Evolutionary conservation across 1,140 invertebrate species (phyloP).

Genomic region (Epicauta chinensis): DNA sequence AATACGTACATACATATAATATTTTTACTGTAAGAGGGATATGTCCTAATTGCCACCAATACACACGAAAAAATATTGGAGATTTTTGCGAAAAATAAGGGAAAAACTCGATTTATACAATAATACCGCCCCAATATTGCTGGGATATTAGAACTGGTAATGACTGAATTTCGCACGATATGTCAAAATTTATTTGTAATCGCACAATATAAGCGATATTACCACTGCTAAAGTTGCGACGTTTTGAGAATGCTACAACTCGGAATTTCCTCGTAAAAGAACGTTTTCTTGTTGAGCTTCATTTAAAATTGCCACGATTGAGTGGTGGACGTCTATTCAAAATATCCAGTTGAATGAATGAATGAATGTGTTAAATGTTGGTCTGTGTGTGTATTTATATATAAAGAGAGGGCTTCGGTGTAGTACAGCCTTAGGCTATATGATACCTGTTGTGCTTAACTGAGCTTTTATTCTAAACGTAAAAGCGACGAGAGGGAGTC

Average conservation of each 20-base stretch:
- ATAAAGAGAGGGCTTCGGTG: constrained; percentile 4
- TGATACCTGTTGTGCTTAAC: constrained; percentile 19
- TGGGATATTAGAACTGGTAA: too few relatives aligned
- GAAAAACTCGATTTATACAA: background rate
- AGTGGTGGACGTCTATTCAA: background rate
- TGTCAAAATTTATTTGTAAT: too few relatives aligned
- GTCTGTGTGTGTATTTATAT: too few relatives aligned
- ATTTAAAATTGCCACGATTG: too few relatives aligned
- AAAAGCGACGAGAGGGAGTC: constrained; percentile 7
- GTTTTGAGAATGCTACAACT: too few relatives aligned
- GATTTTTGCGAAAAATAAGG: background rate
- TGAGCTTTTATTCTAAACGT: constrained; percentile 8
- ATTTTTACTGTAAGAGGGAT: background rate
- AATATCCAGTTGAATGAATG: constrained; percentile 18
- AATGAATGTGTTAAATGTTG: constrained; percentile 9
- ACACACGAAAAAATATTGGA: background rate
- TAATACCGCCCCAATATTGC: too few relatives aligned
- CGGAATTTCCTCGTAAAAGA: background rate
- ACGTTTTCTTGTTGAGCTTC: constrained; percentile 10
- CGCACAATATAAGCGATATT: too few relatives aligned
- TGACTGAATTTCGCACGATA: too few relatives aligned
- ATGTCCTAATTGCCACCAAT: background rate
- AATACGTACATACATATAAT: constrained; percentile 9
- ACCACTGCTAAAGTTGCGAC: background rate
- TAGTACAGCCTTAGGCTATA: constrained; percentile 12